Evolutionary conservation across 2,113 vertebrate genomes (phyloP).

Genomic region (Nothoprocta pentlandii): DNA sequence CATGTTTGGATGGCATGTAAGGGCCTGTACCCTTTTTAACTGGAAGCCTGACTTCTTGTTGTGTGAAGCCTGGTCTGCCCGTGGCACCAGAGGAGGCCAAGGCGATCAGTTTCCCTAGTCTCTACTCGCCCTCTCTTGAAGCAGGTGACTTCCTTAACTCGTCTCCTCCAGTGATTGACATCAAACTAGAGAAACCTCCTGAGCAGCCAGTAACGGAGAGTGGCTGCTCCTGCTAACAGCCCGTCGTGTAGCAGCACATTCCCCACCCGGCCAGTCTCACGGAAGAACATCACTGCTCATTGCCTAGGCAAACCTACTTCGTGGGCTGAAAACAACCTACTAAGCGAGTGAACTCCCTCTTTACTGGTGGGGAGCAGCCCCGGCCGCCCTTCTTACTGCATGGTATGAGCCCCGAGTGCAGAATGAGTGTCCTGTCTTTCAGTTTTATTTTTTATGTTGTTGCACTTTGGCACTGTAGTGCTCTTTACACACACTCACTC

Average conservation of each 20-base stretch:
- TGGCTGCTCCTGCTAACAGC: constrained; percentile 88
- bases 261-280: constrained; percentile 79
- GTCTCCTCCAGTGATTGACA: constrained; percentile 86
- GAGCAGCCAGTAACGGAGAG: constrained; percentile 91
- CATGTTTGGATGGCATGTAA: too few relatives aligned
- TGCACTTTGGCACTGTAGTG: constrained; percentile 83
- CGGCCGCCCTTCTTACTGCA: constrained; percentile 84
- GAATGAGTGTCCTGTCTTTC: constrained; percentile 80
- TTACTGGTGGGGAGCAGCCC: constrained; percentile 72
- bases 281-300: constrained; percentile 65
- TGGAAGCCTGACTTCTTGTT: too few relatives aligned
- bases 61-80: too few relatives aligned
- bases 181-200: constrained; percentile 89
- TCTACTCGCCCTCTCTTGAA: background rate
- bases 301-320: constrained; percentile 75
- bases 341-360: constrained; percentile 77
- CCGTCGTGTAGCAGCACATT: constrained; percentile 77
- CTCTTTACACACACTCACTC: constrained; percentile 66
- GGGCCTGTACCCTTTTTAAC: too few relatives aligned
- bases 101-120: background rate
- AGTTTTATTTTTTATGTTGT: constrained; percentile 77
- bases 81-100: too few relatives aligned
- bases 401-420: constrained; percentile 87
- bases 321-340: constrained; percentile 84
- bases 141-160: constrained; percentile 76